Base-by-base conservation (phyloP, 2,113 vertebrate species). In the Labrus mixtus region DNA sequence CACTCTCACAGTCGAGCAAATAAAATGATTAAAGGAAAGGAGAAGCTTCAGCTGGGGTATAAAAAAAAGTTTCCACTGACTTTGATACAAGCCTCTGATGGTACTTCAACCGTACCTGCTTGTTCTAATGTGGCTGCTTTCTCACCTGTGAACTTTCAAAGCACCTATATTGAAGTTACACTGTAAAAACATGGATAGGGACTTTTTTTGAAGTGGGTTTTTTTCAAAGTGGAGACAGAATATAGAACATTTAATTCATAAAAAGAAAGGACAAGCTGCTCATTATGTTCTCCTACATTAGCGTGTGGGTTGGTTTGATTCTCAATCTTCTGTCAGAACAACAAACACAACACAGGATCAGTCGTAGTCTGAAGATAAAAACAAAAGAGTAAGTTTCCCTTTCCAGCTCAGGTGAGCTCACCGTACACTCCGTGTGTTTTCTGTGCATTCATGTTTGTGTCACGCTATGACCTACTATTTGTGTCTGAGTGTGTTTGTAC, bases 381-480 rank as follows among this genome's bases (percentile, higher is more conserved):
- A 89, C 78, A 87, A 85, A 73, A 73, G 23, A 55, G 68, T 76
- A 77, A 76, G 76, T 37, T 63, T 25, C 85, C 60, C 76, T 73
- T 77, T 82, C 76, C 67, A 48, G 45, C 69, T 81, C 43, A 12
- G 64, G 37, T 90, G 84, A 86, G 81, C 79, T 92, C 82, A 87
- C 53, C 37, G 60, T 4, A 67, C 66, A 63, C 62, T 41, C 29
- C 19, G n/a, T 74, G 6, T 72, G 54, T 55, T 29, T 55, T 41
- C 45, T 15, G 17, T 60, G 58, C 46, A 17, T 61, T n/a, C 61
- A 61, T 67, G 72, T 83, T 67, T 79, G 71, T 87, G 78, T 82
- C 79, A 65, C 60, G 0, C 17, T 67, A 85, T 89, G 87, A 89
- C 87, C 86, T 23, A 79, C 17, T 90, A 80, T 90, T 84, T 89